These are phyloP conservation scores for Hiodon tergisus DNA, from an alignment of 2,113 vertebrate genomes.

Conservation along the genomic window DNA sequence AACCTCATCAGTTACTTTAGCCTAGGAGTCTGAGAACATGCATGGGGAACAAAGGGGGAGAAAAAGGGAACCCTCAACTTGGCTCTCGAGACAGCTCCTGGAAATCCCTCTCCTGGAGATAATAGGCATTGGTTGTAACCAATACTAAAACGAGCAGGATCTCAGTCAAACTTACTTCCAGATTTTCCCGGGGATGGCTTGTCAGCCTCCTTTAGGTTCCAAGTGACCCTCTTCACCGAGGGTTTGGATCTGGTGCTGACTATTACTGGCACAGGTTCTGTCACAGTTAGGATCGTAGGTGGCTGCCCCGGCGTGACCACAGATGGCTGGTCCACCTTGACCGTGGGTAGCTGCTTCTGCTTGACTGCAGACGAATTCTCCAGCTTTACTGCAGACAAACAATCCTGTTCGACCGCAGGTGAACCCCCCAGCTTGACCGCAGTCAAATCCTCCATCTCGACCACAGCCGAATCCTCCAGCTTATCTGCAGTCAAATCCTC, in stretches of 20 bases:
- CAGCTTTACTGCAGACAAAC: conserved; percentile 17
- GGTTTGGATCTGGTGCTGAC: conserved; percentile 64
- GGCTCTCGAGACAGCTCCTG: neutral
- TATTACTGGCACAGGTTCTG: conserved; percentile 38
- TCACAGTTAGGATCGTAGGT: conserved; percentile 25
- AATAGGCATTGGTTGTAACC: neutral
- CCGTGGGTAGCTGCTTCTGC: conserved; percentile 27
- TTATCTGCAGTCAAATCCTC: neutral
- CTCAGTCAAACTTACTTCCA: conserved; percentile 64
- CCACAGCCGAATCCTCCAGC: neutral
- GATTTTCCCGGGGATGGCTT: conserved; percentile 55
- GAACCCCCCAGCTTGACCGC: neutral
- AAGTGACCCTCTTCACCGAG: conserved; percentile 87
- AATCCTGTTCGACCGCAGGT: neutral
- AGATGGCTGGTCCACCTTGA: neutral
- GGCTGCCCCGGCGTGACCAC: conserved; percentile 29
- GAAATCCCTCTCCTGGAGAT: neutral
- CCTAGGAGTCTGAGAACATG: too few relatives aligned
- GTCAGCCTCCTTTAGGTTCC: conserved; percentile 84
- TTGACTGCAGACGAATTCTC: conserved; percentile 18
- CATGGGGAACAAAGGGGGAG: too few relatives aligned
- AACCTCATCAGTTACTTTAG: too few relatives aligned
- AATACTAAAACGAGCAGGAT: neutral
- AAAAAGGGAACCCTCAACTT: neutral
- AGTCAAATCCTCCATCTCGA: neutral